Conservation (phyloP, 2,888 invertebrate species). For the Trissolcus brochymenae region DNA sequence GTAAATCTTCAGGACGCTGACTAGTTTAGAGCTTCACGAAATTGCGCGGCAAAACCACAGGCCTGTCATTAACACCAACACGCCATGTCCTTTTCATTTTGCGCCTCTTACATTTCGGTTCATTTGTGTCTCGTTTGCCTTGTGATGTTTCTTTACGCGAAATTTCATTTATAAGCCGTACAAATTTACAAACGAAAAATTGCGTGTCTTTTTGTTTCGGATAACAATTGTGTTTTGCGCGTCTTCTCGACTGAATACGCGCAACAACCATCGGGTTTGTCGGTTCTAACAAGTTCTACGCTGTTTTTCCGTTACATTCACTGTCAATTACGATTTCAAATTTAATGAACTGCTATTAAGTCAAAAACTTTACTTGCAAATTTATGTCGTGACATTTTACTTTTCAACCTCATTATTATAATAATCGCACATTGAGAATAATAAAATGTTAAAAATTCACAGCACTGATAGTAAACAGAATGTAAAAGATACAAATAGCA, state of each 20-base stretch:
- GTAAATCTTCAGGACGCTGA: conserved; percentile 57
- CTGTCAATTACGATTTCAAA: conserved; percentile 63
- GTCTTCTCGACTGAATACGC: conserved; percentile 9
- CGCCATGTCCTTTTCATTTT: conserved; percentile 32
- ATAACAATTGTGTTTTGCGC: conserved; percentile 31
- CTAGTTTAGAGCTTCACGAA: conserved; percentile 47
- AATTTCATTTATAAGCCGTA: conserved; percentile 29
- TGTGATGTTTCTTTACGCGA: conserved; percentile 14
- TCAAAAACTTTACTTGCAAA: conserved; percentile 35
- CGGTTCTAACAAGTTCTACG: conserved; percentile 29
- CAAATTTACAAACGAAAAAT: conserved; percentile 16
- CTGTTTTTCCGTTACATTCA: conserved; percentile 60
- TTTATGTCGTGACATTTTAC: conserved; percentile 27
- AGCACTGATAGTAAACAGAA: no score
- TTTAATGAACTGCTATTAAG: conserved; percentile 60
- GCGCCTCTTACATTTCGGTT: conserved; percentile 26
- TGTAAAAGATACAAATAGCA: no score
- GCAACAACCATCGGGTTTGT: conserved; percentile 27
- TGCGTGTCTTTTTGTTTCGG: conserved; percentile 13
- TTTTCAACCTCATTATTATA: conserved; percentile 3
- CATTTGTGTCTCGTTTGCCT: conserved; percentile 29
- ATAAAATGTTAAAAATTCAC: no score
- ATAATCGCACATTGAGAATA: no score
- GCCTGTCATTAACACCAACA: conserved; percentile 56
- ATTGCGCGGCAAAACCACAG: conserved; percentile 57